Evolutionary conservation across 2,888 invertebrate genomes (phyloP), one percentile per base, ranked within the genome.

Genomic region (Sabatieria punctata): DNA sequence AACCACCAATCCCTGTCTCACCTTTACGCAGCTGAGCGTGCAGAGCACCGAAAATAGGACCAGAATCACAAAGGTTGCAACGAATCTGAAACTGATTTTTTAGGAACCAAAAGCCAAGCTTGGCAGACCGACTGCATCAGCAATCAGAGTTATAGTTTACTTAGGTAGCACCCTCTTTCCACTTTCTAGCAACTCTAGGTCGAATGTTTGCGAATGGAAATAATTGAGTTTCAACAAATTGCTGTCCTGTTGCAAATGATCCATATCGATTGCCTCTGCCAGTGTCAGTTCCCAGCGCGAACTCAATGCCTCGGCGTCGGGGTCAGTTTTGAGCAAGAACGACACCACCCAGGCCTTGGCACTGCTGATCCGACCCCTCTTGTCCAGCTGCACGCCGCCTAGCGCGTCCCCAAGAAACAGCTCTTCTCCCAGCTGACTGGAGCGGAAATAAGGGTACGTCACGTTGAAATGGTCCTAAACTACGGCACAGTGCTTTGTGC

Each of bases 1-100:
- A 85, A 85, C 85, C 84, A 85, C 83, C 85, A 85, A 85, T 8
- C 82, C 74, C 35, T 80, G 65, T 43, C 80, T 80, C 57, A 75
- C 74, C 49, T 82, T 65, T 1, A 81, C 80, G 84, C 86, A 85
- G 45, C 85, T 75, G 49, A 80, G 71, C 61, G 86, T 84, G 1
- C 86, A 85, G 37, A 84, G 82, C 49, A 54, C 54, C 45, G 62
- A 56, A 45, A 57, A 55, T 2, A 55, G 52, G 21, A 57, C 41
- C 25, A 60, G 45, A 6, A 48, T 22, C 13, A 25, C 4, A 21
- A 48, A 27, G 2, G 25, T 22, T 52, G 36, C 3, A 19, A 22
- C 15, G 19, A 48, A 40, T 39, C 41, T 41, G 26, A 26, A n/a
- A n/a, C n/a, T n/a, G n/a, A n/a, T n/a, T n/a, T n/a, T n/a, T n/a